Conservation (phyloP, 2,113 vertebrate species). For the Brienomyrus longianalis region DNA sequence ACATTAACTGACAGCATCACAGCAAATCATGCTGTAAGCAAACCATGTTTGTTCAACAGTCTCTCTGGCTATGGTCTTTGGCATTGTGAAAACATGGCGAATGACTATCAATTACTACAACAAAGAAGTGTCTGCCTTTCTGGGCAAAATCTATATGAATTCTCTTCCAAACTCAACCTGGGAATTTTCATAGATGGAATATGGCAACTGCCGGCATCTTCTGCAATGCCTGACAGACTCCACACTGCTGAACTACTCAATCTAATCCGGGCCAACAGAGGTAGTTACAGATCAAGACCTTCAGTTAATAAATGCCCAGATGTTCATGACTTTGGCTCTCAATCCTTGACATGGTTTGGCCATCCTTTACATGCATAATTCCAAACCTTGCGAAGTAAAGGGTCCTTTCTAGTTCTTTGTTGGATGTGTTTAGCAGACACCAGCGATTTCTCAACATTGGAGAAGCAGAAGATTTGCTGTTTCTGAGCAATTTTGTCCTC, state of each 20-base stretch:
- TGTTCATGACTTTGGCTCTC: not conserved
- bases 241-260: not conserved
- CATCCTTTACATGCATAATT: not conserved
- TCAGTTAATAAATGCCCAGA: not conserved
- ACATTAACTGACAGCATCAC: not conserved
- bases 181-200: not conserved
- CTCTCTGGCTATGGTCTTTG: not conserved
- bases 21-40: not conserved
- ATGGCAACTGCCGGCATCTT: conserved; percentile 4
- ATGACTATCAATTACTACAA: not conserved
- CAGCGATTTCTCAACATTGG: not conserved
- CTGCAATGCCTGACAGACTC: not conserved
- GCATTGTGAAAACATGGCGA: not conserved
- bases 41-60: not conserved
- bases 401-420: not conserved
- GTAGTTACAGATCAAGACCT: not conserved
- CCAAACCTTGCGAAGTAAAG: not conserved
- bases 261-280: conserved; percentile 5
- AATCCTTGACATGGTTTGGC: not conserved
- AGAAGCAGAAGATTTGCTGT: not conserved
- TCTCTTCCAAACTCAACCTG: not conserved
- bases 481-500: not conserved
- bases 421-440: not conserved
- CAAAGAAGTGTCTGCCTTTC: not conserved
- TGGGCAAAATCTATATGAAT: conserved; percentile 3